Conservation (phyloP, 2,888 invertebrate genomes). For the Cenopis cana region DNA sequence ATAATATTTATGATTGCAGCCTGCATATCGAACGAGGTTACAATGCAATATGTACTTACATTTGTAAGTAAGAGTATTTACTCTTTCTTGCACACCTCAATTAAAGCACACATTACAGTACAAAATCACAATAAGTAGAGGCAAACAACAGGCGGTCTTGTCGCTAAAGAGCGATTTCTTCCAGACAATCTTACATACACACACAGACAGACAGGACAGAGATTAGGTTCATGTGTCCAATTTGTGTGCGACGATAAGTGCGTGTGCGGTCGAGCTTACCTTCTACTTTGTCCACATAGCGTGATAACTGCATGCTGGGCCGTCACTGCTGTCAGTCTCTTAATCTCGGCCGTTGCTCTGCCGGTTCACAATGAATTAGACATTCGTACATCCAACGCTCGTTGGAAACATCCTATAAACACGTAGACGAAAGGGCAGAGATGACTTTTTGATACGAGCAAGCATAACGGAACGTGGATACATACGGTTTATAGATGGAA, state of each 20-base stretch:
- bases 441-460: background rate
- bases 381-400: background rate
- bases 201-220: too few species aligned
- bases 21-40: too few species aligned
- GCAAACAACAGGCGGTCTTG: too few species aligned
- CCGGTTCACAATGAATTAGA: slow-evolving; percentile 5
- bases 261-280: slow-evolving; percentile 3
- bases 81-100: too few species aligned
- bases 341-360: slow-evolving; percentile 16
- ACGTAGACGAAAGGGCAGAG: background rate
- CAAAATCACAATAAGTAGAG: too few species aligned
- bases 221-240: too few species aligned
- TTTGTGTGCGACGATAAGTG: background rate
- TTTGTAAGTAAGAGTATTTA: too few species aligned
- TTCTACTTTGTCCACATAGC: background rate
- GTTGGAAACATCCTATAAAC: background rate
- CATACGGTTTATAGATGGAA: slow-evolving; percentile 8
- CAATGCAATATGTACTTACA: too few species aligned
- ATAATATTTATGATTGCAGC: too few species aligned
- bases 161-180: too few species aligned
- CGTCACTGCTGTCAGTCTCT: slow-evolving; percentile 13
- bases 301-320: slow-evolving; percentile 17
- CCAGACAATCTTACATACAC: too few species aligned
- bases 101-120: too few species aligned
- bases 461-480: slow-evolving; percentile 10